These are phyloP conservation scores for Blomia tropicalis DNA, from an alignment of 2,888 invertebrate species.

Conservation along the genomic window DNA sequence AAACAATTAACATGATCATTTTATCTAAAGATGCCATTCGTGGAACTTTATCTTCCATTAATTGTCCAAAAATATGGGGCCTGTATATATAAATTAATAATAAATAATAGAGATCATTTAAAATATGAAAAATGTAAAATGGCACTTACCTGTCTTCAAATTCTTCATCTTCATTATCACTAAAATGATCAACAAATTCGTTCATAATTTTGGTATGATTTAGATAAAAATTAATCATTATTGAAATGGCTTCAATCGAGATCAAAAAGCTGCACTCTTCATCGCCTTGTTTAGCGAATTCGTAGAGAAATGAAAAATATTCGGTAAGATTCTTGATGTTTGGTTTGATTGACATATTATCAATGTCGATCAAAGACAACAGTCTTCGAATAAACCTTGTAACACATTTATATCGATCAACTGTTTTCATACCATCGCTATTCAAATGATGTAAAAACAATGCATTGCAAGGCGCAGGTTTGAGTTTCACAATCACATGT, in stretches of 20 bases:
- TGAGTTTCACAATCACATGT: conserved; percentile 77
- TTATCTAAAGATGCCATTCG: conserved; percentile 80
- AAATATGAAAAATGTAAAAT: not conserved
- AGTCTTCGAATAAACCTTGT: conserved; percentile 79
- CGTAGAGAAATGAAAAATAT: conserved; percentile 76
- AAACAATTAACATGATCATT: conserved; percentile 79
- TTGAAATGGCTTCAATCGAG: conserved; percentile 67
- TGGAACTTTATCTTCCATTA: conserved; percentile 46
- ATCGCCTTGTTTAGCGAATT: conserved; percentile 87
- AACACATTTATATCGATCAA: conserved; percentile 48
- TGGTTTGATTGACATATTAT: conserved; percentile 44
- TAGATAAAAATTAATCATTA: conserved; percentile 78
- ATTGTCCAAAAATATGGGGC: conserved; percentile 6
- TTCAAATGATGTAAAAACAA: conserved; percentile 44
- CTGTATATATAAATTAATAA: not conserved
- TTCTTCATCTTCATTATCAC: conserved; percentile 53
- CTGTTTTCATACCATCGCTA: conserved; percentile 28
- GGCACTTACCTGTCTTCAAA: conserved; percentile 44
- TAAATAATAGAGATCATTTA: not conserved
- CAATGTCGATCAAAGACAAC: conserved; percentile 53
- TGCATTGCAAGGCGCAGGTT: conserved; percentile 45
- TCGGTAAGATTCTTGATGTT: conserved; percentile 75
- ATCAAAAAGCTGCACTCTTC: conserved; percentile 76
- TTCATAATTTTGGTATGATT: conserved; percentile 47
- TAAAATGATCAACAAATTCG: conserved; percentile 53